These are phyloP conservation scores for Phoenicopterus ruber DNA, from an alignment of 2,113 vertebrate genomes.

Conservation along the genomic window DNA sequence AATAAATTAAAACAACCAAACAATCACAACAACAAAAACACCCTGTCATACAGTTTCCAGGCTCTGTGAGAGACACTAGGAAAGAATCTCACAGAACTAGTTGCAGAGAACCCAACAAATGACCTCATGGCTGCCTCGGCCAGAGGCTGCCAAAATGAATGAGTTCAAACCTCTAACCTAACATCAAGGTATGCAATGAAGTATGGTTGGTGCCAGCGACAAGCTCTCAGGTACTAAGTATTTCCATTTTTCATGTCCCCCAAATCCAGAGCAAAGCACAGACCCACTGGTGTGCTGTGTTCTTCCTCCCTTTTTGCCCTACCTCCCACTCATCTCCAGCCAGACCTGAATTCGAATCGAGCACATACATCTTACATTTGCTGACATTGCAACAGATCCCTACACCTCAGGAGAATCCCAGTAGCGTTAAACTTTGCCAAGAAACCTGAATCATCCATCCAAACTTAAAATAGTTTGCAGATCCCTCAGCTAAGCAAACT, in stretches of 20 bases:
- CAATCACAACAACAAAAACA: background rate
- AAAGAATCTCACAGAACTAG: conserved; percentile 41
- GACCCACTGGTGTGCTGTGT: background rate
- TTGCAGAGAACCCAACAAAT: background rate
- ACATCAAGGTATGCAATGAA: background rate
- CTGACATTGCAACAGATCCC: background rate
- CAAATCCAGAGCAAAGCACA: background rate
- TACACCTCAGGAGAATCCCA: background rate
- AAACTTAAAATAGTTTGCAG: background rate
- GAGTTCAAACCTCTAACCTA: background rate
- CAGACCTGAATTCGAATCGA: background rate
- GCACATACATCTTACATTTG: background rate
- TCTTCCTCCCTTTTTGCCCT: background rate
- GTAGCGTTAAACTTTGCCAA: background rate
- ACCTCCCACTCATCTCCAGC: background rate
- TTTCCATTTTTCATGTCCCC: background rate
- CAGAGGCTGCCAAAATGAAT: background rate
- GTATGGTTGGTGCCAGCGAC: background rate
- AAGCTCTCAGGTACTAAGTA: background rate
- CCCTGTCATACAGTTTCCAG: conserved; percentile 32
- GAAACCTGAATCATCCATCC: background rate
- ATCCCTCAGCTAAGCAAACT: background rate
- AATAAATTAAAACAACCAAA: conserved; percentile 5
- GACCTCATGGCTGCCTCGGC: background rate
- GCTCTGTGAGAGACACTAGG: background rate